Conservation (phyloP, 2,797 vertebrate genomes). For the Pterois miles region DNA sequence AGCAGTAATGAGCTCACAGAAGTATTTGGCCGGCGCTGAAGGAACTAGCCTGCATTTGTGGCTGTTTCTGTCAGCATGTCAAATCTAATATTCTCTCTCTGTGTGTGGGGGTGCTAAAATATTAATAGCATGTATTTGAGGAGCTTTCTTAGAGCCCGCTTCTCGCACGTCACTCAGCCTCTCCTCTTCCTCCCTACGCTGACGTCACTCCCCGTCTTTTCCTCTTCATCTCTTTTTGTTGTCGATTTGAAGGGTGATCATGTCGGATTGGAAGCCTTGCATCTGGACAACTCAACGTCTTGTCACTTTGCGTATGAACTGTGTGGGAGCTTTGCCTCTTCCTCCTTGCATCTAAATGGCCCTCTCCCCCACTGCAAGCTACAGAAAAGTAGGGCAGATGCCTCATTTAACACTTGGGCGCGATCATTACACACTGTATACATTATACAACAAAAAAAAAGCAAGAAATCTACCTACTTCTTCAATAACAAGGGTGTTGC, state of each 20-base stretch:
- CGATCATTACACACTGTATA: constrained; percentile 50
- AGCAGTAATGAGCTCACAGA: constrained; percentile 48
- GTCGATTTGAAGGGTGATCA: constrained; percentile 2
- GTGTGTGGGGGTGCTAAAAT: constrained; percentile 63
- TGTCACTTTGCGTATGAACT: constrained; percentile 50
- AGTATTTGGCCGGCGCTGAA: constrained; percentile 43
- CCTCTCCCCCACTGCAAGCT: constrained; percentile 57
- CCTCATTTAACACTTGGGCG: constrained; percentile 70
- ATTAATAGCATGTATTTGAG: constrained; percentile 78
- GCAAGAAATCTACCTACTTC: constrained; percentile 33
- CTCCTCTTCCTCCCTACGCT: constrained; percentile 35
- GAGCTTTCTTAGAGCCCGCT: constrained; percentile 74
- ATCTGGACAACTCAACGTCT: constrained; percentile 43
- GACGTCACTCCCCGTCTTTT: constrained; percentile 46
- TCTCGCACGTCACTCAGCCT: constrained; percentile 66
- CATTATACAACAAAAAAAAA: constrained; percentile 36
- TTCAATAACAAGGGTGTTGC: constrained; percentile 11
- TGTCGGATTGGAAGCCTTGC: constrained; percentile 28
- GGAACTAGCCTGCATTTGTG: constrained; percentile 58
- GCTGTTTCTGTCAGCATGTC: constrained; percentile 67
- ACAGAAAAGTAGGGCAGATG: constrained; percentile 78
- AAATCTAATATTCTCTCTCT: constrained; percentile 71
- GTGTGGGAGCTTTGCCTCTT: constrained; percentile 48
- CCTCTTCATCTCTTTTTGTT: constrained; percentile 4
- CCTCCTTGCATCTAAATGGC: constrained; percentile 63